These are phyloP conservation scores for Nipponacmea schrenckii DNA, from an alignment of 2,888 invertebrate genomes.

Conservation along the genomic window DNA sequence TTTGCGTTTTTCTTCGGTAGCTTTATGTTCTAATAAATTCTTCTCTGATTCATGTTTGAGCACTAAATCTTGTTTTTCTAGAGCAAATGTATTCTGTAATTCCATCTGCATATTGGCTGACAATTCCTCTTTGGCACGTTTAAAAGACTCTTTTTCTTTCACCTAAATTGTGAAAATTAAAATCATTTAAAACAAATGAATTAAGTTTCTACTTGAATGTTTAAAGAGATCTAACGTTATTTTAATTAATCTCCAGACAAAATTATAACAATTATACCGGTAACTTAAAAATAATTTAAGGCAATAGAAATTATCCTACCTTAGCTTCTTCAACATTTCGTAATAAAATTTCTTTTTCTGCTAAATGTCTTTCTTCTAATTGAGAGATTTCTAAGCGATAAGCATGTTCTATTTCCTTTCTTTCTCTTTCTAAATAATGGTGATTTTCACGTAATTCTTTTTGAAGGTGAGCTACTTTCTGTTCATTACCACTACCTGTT, in stretches of 20 bases:
- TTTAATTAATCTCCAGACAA: too few relatives aligned
- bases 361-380: slow-evolving; percentile 50
- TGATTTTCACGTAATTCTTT: slow-evolving; percentile 41
- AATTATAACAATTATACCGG: too few relatives aligned
- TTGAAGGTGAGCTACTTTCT: slow-evolving; percentile 12
- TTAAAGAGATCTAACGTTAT: too few relatives aligned
- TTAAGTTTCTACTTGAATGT: not conserved
- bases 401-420: slow-evolving; percentile 57
- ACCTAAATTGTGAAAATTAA: slow-evolving; percentile 30
- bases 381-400: slow-evolving; percentile 54
- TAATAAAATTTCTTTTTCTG: slow-evolving; percentile 46
- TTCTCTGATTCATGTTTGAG: slow-evolving; percentile 52
- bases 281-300: too few relatives aligned
- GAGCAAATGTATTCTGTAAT: slow-evolving; percentile 44
- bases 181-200: not conserved
- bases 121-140: slow-evolving; percentile 36
- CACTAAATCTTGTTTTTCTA: slow-evolving; percentile 50
- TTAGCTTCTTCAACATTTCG: slow-evolving; percentile 49
- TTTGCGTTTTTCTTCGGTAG: slow-evolving; percentile 42
- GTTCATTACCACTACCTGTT: slow-evolving; percentile 37
- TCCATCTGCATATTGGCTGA: slow-evolving; percentile 49
- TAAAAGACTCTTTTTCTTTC: slow-evolving; percentile 41
- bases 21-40: slow-evolving; percentile 43
- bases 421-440: slow-evolving; percentile 53
- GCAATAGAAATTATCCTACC: slow-evolving; percentile 30